phyloP scores from a whole-genome alignment of 2,113 vertebrate genomes.

The Polypterus bichir region DNA sequence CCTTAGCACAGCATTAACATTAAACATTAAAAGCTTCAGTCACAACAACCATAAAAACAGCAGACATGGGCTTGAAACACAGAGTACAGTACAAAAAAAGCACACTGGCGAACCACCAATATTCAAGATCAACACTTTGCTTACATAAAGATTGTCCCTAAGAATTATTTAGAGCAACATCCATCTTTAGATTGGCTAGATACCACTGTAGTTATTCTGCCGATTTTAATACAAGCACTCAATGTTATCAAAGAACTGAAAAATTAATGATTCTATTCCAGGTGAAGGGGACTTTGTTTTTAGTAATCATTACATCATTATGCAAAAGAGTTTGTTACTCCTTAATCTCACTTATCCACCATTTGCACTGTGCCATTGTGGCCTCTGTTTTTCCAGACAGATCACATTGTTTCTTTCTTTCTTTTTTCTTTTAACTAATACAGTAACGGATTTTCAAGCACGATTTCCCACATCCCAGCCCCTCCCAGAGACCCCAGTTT shows the following conservation, averaged over 20 bases:
- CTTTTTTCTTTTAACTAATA: too few species aligned
- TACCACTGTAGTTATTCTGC: conserved; percentile 41
- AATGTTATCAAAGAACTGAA: background rate
- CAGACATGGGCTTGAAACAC: conserved; percentile 65
- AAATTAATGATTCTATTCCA: too few species aligned
- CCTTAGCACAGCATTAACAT: conserved; percentile 71
- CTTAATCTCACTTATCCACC: too few species aligned
- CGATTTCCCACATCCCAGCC: too few species aligned
- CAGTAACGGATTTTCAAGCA: too few species aligned
- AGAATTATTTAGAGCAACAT: conserved; percentile 37
- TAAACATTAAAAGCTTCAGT: conserved; percentile 72
- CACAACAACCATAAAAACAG: conserved; percentile 68
- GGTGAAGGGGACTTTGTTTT: too few species aligned
- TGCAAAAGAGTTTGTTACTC: too few species aligned
- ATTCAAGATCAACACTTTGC: conserved; percentile 59
- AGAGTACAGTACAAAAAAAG: conserved; percentile 75
- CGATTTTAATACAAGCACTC: conserved; percentile 27
- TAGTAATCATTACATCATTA: too few species aligned
- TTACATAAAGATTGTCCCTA: conserved; percentile 83
- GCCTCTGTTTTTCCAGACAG: too few species aligned
- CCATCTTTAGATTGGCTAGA: conserved; percentile 45
- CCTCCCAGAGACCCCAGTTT: too few species aligned
- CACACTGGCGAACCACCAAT: conserved; percentile 56
- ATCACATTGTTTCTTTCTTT: too few species aligned
- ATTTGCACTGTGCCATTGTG: too few species aligned